Evolutionary conservation across 2,113 vertebrate genomes (phyloP).

Genomic region (Naja naja): DNA sequence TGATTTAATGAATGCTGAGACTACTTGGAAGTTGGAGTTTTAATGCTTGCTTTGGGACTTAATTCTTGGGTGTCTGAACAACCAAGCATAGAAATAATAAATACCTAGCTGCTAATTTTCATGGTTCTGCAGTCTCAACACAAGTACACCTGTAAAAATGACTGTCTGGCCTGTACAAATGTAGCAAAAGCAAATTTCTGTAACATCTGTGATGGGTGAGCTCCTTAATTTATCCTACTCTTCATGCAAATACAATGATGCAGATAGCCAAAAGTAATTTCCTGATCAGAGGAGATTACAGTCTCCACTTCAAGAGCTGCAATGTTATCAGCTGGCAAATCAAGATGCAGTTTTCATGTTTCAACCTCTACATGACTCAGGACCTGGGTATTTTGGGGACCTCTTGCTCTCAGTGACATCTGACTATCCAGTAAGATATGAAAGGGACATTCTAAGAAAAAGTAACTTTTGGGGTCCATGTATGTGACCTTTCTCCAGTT

Average conservation of each 20-base stretch:
- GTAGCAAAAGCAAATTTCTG: not conserved
- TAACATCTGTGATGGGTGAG: not conserved
- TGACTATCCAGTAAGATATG: not conserved
- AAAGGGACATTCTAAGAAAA: not conserved
- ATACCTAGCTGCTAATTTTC: not conserved
- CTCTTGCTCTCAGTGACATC: not conserved
- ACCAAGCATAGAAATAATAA: not conserved
- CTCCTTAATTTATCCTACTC: not conserved
- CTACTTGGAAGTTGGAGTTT: not conserved
- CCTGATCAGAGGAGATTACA: not conserved
- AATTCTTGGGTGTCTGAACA: not conserved
- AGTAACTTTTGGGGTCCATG: not conserved
- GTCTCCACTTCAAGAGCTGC: not conserved
- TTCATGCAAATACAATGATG: not conserved
- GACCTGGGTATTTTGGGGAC: not conserved
- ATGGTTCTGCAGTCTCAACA: not conserved
- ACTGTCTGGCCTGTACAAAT: not conserved
- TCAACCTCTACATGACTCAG: not conserved
- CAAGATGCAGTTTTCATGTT: not conserved
- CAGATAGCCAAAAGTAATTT: not conserved
- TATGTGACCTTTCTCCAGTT: not conserved
- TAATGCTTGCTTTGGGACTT: not conserved
- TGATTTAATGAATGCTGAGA: not conserved
- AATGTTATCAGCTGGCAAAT: not conserved
- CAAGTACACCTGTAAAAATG: not conserved